Base-by-base conservation (phyloP, 2,797 vertebrate species). In the Hoplostethus mediterraneus region DNA sequence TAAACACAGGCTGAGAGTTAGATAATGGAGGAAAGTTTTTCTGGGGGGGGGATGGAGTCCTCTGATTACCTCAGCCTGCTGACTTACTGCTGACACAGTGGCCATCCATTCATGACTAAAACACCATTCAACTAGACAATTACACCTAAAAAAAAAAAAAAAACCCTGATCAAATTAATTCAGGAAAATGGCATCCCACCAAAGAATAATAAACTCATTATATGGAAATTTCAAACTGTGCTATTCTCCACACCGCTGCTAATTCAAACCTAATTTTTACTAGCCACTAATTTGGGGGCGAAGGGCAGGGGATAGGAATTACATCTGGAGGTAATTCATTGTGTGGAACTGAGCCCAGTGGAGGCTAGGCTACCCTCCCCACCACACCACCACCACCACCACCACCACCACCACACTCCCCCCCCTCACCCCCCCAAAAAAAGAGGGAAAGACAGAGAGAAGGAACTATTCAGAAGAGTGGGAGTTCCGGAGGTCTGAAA, bases 121-220 rank as follows among this genome's bases (percentile, higher is more conserved):
- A 86, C 84, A 73, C 83, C 80, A 81, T 89, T 93, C 87, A 93
- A 90, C 76, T 73, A 80, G 89, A 93, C 85, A 91, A 93, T 93
- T 94, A 90, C 70, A 79, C 63, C 77, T 69, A 80, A 90, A 84
- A 73, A 33, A n/a, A 82, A 80, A 90, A 84, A 73, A 33, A 89
- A 88, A 12, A 86, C 86, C 84, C 56, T 51, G 69, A 83, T 83
- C 71, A 85, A 91, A 95, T 91, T 82, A 90, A 93, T 89, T 87
- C 85, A 69, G 79, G 77, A 87, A 92, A 90, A 91, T 63, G 68
- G 87, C 88, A 91, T 90, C 82, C 86, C 86, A 84, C 91, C 86
- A 90, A 93, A 95, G 90, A 90, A 95, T 94, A 93, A 94, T 93
- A 93, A 95, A 92, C 92, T 94, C 88, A 95, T 95, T 95, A 95